These are phyloP conservation scores for Menidia menidia DNA, from an alignment of 2,797 vertebrate species.

Conservation along the genomic window DNA sequence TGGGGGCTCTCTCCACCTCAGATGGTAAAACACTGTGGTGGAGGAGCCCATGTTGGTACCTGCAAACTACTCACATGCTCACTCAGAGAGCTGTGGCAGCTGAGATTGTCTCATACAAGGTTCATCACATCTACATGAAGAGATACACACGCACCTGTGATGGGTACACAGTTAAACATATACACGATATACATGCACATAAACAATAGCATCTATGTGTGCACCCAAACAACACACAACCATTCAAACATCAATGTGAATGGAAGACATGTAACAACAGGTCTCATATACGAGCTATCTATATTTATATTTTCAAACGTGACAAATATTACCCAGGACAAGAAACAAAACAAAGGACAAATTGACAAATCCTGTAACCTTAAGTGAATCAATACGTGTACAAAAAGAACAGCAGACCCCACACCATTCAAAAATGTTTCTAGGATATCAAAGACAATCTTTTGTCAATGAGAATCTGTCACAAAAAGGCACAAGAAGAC, in stretches of 20 bases:
- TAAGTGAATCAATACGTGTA: slow-evolving; percentile 38
- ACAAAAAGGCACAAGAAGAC: slow-evolving; percentile 70
- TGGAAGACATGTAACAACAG: slow-evolving; percentile 43
- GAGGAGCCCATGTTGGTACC: slow-evolving; percentile 53
- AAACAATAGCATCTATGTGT: slow-evolving; percentile 8
- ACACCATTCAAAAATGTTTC: slow-evolving; percentile 38
- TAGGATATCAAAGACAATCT: slow-evolving; percentile 49
- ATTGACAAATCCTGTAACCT: slow-evolving; percentile 46
- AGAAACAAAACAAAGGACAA: slow-evolving; percentile 46
- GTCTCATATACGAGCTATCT: slow-evolving; percentile 43
- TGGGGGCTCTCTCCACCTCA: slow-evolving; percentile 45
- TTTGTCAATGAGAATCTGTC: slow-evolving; percentile 46
- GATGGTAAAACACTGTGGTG: slow-evolving; percentile 29
- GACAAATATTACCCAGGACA: slow-evolving; percentile 52
- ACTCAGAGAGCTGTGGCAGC: slow-evolving; percentile 57
- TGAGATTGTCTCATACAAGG: slow-evolving; percentile 76
- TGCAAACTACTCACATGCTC: slow-evolving; percentile 57
- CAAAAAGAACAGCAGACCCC: slow-evolving; percentile 48
- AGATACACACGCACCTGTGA: slow-evolving; percentile 44
- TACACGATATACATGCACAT: slow-evolving; percentile 17
- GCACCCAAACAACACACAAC: slow-evolving; percentile 31
- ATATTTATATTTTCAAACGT: slow-evolving; percentile 34
- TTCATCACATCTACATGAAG: slow-evolving; percentile 50
- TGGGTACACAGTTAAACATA: slow-evolving; percentile 38
- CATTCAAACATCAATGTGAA: slow-evolving; percentile 41